Percentiles rank a stretch among this genome's conserved stretches.
Conservation (phyloP, 1,140 invertebrate species). For the Onthophagus taurus region DNA sequence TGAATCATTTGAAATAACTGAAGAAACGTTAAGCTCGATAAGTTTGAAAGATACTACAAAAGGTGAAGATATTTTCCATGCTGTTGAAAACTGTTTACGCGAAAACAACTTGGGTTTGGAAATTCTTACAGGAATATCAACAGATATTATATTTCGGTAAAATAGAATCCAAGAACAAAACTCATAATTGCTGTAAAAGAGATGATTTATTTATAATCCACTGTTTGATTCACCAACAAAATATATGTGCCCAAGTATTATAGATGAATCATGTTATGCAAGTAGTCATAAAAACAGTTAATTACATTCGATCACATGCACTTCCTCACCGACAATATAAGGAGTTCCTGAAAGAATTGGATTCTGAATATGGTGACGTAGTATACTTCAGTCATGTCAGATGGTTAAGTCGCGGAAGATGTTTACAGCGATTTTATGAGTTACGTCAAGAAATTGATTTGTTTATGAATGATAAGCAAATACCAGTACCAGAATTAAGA, state of each 20-base stretch:
- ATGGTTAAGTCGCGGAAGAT: constrained; percentile 29
- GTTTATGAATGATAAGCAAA: constrained; percentile 20
- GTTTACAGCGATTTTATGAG: constrained; percentile 24
- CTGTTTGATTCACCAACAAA: constrained; percentile 32
- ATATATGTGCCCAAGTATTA: constrained; percentile 23
- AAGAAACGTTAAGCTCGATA: constrained; percentile 28
- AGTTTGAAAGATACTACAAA: constrained; percentile 28
- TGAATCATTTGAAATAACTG: constrained; percentile 26
- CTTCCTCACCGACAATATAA: constrained; percentile 30
- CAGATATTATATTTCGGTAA: constrained; percentile 28
- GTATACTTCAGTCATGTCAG: constrained; percentile 27
- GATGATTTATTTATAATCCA: constrained; percentile 23
- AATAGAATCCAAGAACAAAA: constrained; percentile 18
- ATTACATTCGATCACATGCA: constrained; percentile 30
- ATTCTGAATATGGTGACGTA: constrained; percentile 29
- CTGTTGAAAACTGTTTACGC: constrained; percentile 19
- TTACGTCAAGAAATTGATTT: constrained; percentile 21
- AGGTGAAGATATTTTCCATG: constrained; percentile 26
- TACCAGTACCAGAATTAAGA: constrained; percentile 19
- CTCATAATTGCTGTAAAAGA: constrained; percentile 10
- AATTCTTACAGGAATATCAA: constrained; percentile 30
- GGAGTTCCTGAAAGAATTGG: constrained; percentile 29
- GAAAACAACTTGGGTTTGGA: constrained; percentile 20
- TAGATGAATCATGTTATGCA: constrained; percentile 25
- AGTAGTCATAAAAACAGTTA: constrained; percentile 28